A percentile compares a stretch with the other conserved stretches of the same genome.
Conservation (phyloP, 2,888 invertebrate genomes). For the Leucozona laternaria region DNA sequence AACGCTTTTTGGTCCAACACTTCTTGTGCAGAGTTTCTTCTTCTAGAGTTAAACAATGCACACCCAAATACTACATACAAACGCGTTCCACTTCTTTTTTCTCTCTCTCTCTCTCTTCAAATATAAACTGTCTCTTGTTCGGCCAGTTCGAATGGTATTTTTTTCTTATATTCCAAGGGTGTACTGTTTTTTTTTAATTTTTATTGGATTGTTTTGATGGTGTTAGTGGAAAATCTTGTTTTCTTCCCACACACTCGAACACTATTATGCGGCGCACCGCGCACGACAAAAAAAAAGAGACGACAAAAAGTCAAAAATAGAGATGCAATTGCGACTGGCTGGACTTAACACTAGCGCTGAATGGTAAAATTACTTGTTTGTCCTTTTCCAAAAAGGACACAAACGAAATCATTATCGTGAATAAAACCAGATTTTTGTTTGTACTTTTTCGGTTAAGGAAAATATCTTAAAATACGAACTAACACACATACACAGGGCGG, state of each 20-base stretch:
- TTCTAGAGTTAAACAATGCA: conserved; percentile 62
- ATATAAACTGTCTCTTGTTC: background rate
- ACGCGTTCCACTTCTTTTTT: conserved; percentile 42
- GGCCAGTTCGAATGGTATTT: background rate
- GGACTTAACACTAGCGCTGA: background rate
- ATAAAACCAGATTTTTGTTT: background rate
- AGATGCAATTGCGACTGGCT: background rate
- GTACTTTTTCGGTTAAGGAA: background rate
- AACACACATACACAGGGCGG: background rate
- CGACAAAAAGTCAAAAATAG: conserved; percentile 10
- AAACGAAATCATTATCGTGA: background rate
- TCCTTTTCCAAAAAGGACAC: conserved; percentile 24
- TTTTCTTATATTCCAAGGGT: background rate
- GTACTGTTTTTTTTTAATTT: background rate
- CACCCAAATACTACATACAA: conserved; percentile 64
- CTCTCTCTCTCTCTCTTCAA: background rate
- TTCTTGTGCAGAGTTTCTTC: conserved; percentile 36
- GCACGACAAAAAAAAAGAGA: conserved; percentile 5
- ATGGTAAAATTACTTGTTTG: background rate
- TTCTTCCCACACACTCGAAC: conserved; percentile 46
- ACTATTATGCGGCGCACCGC: background rate
- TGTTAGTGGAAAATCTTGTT: conserved; percentile 65
- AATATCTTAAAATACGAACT: background rate
- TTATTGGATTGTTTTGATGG: conserved; percentile 15
- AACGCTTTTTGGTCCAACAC: background rate